These are phyloP conservation scores for Enteromius viviparus DNA, from an alignment of 2,797 vertebrate genomes.

Conservation along the genomic window DNA sequence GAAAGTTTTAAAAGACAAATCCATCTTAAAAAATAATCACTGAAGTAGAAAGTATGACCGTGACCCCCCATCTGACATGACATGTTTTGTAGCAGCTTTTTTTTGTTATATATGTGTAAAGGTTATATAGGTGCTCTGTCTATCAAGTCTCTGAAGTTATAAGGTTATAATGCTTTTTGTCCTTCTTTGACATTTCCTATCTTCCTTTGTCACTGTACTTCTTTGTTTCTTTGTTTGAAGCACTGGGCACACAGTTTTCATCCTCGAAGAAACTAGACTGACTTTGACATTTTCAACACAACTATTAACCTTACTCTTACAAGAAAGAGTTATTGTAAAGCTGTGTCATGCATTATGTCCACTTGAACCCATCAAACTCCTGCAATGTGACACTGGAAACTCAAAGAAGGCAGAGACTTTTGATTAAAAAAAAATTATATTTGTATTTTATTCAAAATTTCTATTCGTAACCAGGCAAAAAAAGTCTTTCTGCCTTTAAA, in stretches of 20 bases:
- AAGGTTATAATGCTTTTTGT: slow-evolving; percentile 5
- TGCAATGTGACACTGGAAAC: not conserved
- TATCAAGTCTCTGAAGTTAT: not conserved
- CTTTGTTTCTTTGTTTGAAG: not conserved
- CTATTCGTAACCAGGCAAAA: not conserved
- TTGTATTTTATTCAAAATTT: not conserved
- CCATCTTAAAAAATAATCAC: not conserved
- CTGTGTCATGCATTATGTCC: not conserved
- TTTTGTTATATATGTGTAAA: not conserved
- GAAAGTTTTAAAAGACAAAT: not conserved
- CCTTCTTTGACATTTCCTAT: not conserved
- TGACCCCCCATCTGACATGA: not conserved
- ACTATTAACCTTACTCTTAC: not conserved
- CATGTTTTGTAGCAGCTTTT: not conserved
- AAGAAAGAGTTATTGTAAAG: not conserved
- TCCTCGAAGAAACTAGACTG: not conserved
- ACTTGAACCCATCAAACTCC: not conserved
- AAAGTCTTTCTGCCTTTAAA: too few species aligned
- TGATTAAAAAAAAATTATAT: not conserved
- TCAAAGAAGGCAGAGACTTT: not conserved
- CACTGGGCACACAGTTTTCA: not conserved
- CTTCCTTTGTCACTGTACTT: not conserved
- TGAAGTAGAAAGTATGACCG: not conserved
- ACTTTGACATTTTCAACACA: slow-evolving; percentile 10
- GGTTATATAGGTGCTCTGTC: not conserved